Evolutionary conservation across 2,113 vertebrate species (phyloP).

Genomic region (Ursus arctos): DNA sequence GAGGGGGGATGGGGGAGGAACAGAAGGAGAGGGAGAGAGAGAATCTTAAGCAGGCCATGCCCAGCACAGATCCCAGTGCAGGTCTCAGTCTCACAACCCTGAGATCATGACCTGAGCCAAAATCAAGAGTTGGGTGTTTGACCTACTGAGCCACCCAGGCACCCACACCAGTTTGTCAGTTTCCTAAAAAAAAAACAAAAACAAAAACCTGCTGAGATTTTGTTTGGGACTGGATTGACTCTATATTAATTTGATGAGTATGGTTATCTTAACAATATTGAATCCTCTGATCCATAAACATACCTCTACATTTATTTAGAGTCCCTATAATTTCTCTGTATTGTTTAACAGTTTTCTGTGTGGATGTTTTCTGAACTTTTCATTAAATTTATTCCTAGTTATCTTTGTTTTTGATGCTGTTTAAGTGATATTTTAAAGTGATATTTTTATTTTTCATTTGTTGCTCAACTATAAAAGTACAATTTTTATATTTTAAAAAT

Average conservation of each 20-base stretch:
- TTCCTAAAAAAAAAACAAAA: neutral
- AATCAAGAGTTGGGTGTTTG: neutral
- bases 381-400: neutral
- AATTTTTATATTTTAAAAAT: neutral
- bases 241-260: neutral
- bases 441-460: neutral
- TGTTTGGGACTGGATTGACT: neutral
- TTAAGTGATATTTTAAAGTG: neutral
- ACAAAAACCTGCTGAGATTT: neutral
- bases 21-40: neutral
- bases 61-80: neutral
- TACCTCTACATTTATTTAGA: neutral
- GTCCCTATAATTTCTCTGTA: neutral
- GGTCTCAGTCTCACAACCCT: neutral
- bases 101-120: neutral
- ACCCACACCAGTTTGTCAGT: neutral
- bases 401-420: constrained; percentile 14
- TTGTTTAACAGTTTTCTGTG: neutral
- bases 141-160: neutral
- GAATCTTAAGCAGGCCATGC: neutral
- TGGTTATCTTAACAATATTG: neutral
- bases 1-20: neutral
- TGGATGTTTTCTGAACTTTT: neutral
- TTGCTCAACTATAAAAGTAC: constrained; percentile 11
- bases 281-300: neutral